Evolutionary conservation across 2,113 vertebrate species (phyloP), one percentile per base, ranked within the genome.

Genomic region (Takifugu flavidus): DNA sequence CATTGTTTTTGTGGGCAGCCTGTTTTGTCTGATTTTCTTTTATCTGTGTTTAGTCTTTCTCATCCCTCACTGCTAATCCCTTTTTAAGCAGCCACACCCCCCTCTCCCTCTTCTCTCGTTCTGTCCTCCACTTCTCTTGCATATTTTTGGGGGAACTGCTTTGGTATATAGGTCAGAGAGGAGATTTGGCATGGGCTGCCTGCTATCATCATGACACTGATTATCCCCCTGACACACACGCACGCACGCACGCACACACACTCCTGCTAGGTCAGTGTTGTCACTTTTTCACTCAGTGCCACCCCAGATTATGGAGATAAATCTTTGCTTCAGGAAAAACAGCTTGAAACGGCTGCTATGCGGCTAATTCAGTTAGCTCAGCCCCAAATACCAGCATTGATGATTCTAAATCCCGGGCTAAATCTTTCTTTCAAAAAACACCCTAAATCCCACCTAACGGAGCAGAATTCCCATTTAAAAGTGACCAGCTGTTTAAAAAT

Each of bases 141-240:
- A 63, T 50, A 71, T 83, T 77, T 82, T 69, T 67, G 51, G 28
- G 63, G 69, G 78, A 76, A 72, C 78, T 54, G 65, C 72, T 58
- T 10, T 72, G 64, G 67, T 83, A 89, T 86, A 80, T 90, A 87
- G 89, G 84, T 89, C 89, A 89, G 71, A 76, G 73, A 77, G 63
- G 78, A 80, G 84, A 88, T 86, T 85, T 87, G 64, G 82, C 78
- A 74, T 57, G 73, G 72, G 70, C 82, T 65, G 31, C 64, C 65
- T 47, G 62, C 69, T 77, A 39, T 39, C 34, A 39, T 72, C 63
- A 60, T 78, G 70, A 82, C 63, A 75, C 75, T 61, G 45, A 68
- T 39, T 65, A 75, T 79, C 68, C 62, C 62, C 42, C 29, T 25
- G 39, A 39, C 47, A 62, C 49, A 62, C 39, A 44, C 31, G 20